Evolutionary conservation across 2,888 invertebrate genomes (phyloP), one percentile per base, ranked within the genome.

Genomic region (Luperina nickerlii): DNA sequence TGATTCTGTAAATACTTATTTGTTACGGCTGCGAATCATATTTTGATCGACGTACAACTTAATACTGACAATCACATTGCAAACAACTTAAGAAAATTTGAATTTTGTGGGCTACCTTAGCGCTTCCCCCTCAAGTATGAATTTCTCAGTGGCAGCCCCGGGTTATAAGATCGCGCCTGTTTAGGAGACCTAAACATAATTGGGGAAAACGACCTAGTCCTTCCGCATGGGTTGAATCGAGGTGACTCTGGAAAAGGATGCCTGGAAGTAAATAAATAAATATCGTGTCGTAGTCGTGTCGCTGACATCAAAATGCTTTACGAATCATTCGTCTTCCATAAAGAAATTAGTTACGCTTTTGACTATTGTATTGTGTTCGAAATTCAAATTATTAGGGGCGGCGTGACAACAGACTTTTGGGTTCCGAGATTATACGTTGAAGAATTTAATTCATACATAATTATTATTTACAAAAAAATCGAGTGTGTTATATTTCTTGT

Each of bases 281-380:
- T n/a, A 54, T 72, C 86, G 86, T 78, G 9, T 66, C 84, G 83
- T 62, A 15, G 32, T 88, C 92, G 92, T 90, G 51, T 90, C 92
- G 92, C 66, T 20, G 32, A 67, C 13, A 63, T 77, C 11, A 88
- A 92, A 91, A 90, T 51, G 38, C 51, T 68, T 71, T 63, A 78
- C 69, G 81, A 81, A 78, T 86, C 78, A 76, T 75, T 74, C 79
- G 86, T 83, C 88, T 90, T 89, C 90, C 89, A 91, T 92, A 93
- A 89, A 89, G 86, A 91, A 92, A 94, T 94, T 94, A 92, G 93
- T 91, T 82, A 91, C 93, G 93, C 88, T 88, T 86, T 91, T 88
- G 88, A 84, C 89, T 90, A 86, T 90, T 84, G 90, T 82, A 92
- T 93, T 93, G 93, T 93, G 89, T 86, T 90, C 88, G 79, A 90